Evolutionary conservation across 2,888 invertebrate species (phyloP).

Genomic region (Leucophenga maculata): DNA sequence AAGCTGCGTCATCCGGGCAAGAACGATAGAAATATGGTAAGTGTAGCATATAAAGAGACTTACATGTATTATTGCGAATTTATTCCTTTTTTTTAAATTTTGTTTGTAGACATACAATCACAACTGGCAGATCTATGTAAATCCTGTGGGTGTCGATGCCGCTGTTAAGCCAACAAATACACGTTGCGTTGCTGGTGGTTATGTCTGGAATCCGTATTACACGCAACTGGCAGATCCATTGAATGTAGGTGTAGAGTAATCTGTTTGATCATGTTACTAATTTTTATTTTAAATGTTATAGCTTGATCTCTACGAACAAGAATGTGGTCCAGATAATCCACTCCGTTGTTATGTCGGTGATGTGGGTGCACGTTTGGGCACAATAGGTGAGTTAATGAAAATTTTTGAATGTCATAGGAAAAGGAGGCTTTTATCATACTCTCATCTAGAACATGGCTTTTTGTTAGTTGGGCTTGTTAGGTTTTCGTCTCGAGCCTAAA

Average conservation of each 20-base stretch:
- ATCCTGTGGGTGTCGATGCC: conserved; percentile 93
- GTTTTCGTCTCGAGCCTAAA: no score
- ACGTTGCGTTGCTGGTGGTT: conserved; percentile 92
- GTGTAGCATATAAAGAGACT: conserved; percentile 45
- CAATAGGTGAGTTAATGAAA: conserved; percentile 76
- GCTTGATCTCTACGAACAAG: conserved; percentile 87
- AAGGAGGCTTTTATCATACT: no score
- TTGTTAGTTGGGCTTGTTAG: no score
- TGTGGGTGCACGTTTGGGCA: conserved; percentile 86
- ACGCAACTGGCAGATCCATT: conserved; percentile 91
- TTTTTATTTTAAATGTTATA: conserved; percentile 67
- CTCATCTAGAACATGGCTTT: fast-evolving
- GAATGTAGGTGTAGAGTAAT: conserved; percentile 78
- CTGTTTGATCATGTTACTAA: not conserved
- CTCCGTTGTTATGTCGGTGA: conserved; percentile 93
- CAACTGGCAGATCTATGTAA: conserved; percentile 92
- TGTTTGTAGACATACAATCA: conserved; percentile 81
- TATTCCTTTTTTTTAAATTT: not conserved
- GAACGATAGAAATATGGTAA: conserved; percentile 85
- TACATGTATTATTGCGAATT: not conserved
- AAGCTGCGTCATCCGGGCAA: conserved; percentile 90
- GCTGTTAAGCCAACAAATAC: conserved; percentile 84
- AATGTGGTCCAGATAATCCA: conserved; percentile 91
- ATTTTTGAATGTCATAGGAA: no score
- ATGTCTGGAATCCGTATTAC: conserved; percentile 92